Percentiles rank a stretch among this genome's conserved stretches.
These are phyloP conservation scores for Meiosimyza decipiens DNA, from an alignment of 2,888 invertebrate species.

Conservation along the genomic window DNA sequence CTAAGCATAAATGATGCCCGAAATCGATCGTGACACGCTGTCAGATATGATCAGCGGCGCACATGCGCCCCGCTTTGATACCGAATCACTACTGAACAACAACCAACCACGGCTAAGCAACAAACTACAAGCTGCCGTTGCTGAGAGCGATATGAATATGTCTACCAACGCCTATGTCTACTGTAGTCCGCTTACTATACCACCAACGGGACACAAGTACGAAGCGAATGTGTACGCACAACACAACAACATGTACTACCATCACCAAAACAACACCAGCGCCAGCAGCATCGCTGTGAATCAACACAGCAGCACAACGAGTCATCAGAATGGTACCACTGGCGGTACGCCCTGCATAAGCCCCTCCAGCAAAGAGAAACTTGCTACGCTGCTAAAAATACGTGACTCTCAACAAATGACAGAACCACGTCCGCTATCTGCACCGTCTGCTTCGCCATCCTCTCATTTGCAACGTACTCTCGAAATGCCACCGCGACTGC, in stretches of 20 bases:
- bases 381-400: slow-evolving; percentile 51
- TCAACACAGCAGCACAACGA: neutral
- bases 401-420: slow-evolving; percentile 50
- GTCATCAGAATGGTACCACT: slow-evolving; percentile 23
- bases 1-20: slow-evolving; percentile 64
- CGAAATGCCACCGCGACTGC: slow-evolving; percentile 25
- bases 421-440: slow-evolving; percentile 45
- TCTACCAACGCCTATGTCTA: slow-evolving; percentile 62
- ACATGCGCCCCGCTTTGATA: slow-evolving; percentile 58
- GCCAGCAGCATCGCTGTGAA: neutral
- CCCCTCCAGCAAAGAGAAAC: slow-evolving; percentile 56
- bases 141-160: slow-evolving; percentile 52
- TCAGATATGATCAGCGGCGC: slow-evolving; percentile 64
- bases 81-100: slow-evolving; percentile 44
- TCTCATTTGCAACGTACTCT: slow-evolving; percentile 33
- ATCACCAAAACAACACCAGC: slow-evolving; percentile 31
- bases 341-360: slow-evolving; percentile 42
- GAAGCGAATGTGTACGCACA: slow-evolving; percentile 30
- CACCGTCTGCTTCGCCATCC: slow-evolving; percentile 41
- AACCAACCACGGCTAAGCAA: slow-evolving; percentile 22
- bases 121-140: slow-evolving; percentile 43
- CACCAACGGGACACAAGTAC: slow-evolving; percentile 48
- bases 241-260: slow-evolving; percentile 22
- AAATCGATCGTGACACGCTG: slow-evolving; percentile 64
- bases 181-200: slow-evolving; percentile 63